Conservation (phyloP, 2,888 invertebrate genomes). For the Laothoe populi region DNA sequence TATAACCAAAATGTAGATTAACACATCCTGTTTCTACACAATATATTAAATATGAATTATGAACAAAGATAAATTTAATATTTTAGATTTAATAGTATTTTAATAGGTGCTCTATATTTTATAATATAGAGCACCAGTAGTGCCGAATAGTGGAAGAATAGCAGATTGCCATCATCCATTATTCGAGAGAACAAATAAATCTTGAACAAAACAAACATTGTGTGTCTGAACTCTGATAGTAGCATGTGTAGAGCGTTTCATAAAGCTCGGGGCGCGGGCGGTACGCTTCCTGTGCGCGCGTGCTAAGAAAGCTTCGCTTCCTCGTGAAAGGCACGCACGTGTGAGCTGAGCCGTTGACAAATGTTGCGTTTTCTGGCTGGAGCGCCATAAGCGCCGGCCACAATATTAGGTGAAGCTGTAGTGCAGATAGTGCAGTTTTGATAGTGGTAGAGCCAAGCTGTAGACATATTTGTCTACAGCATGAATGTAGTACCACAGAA, state of each 20-base stretch:
- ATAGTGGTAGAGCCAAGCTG: too few species aligned
- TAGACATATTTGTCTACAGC: too few species aligned
- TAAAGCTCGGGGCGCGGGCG: constrained; percentile 25
- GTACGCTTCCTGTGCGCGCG: constrained; percentile 39
- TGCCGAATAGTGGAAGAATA: not conserved
- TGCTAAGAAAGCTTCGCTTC: constrained; percentile 59
- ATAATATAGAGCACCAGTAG: not conserved
- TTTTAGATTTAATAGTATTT: too few species aligned
- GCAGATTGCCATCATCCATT: constrained; percentile 15
- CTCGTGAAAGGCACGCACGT: constrained; percentile 78
- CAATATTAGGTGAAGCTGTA: too few species aligned
- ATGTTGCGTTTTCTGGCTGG: too few species aligned
- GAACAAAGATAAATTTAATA: constrained; percentile 2
- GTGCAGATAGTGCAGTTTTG: too few species aligned
- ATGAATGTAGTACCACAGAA: too few species aligned
- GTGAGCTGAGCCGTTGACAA: too few species aligned
- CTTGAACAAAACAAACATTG: constrained; percentile 23
- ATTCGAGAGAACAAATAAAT: constrained; percentile 22
- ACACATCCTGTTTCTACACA: constrained; percentile 3
- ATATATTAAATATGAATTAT: constrained; percentile 1
- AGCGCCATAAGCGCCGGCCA: too few species aligned
- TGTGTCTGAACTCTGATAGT: constrained; percentile 21
- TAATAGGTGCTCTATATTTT: too few species aligned
- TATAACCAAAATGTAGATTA: not conserved
- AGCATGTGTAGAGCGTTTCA: constrained; percentile 25